These are phyloP conservation scores for Gryllus bimaculatus DNA, from an alignment of 1,140 invertebrate genomes.

Conservation along the genomic window DNA sequence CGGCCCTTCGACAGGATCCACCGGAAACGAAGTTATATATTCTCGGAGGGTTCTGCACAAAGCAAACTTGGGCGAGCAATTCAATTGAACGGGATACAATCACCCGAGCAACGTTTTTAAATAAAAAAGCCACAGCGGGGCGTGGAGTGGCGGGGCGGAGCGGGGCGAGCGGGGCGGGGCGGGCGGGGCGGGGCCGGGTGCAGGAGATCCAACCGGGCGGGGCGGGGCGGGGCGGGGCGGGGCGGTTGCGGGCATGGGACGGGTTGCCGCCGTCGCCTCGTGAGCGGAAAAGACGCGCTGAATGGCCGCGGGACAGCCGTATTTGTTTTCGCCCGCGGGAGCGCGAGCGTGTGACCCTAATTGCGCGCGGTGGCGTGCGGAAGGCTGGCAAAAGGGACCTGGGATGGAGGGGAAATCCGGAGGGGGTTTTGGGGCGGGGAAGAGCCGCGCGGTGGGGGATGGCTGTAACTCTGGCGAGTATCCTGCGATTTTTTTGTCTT, in stretches of 20 bases:
- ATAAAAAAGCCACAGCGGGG: background rate
- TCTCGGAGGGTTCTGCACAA: background rate
- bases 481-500: no score
- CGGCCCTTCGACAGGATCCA: background rate
- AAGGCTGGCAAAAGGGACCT: no score
- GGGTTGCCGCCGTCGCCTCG: background rate
- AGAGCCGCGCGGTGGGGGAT: background rate
- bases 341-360: background rate
- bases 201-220: no score
- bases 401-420: background rate
- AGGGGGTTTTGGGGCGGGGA: background rate
- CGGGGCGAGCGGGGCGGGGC: no score
- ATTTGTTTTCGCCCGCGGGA: background rate
- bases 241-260: no score
- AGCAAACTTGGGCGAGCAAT: background rate
- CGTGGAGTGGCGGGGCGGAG: background rate
- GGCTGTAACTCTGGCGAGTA: background rate
- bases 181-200: no score
- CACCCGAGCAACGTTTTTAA: background rate
- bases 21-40: background rate
- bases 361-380: background rate
- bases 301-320: background rate
- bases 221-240: no score
- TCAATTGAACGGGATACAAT: background rate
- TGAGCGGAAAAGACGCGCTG: background rate